Conservation (phyloP, 2,888 invertebrate species). For the Drosophila paucipuncta region DNA sequence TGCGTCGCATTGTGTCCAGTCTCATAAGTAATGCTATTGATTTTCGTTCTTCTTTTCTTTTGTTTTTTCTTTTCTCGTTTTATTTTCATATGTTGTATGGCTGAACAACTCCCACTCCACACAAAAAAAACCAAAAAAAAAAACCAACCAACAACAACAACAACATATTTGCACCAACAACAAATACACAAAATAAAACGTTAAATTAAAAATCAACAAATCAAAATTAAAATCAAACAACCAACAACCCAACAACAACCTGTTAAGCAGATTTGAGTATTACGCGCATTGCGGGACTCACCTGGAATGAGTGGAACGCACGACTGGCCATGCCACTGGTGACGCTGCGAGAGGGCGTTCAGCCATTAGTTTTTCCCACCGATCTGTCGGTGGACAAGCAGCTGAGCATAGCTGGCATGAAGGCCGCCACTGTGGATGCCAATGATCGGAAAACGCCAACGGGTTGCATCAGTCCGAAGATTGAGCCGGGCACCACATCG, state of each 20-base stretch:
- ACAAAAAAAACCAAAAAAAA: conserved; percentile 45
- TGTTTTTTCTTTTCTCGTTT: conserved; percentile 78
- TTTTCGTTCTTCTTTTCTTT: conserved; percentile 80
- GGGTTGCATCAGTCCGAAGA: conserved; percentile 55
- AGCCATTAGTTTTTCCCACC: conserved; percentile 85
- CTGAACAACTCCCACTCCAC: conserved; percentile 51
- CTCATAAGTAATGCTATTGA: conserved; percentile 78
- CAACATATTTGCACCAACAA: conserved; percentile 45
- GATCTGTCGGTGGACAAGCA: conserved; percentile 84
- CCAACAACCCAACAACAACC: conserved; percentile 12
- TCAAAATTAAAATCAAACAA: conserved; percentile 1
- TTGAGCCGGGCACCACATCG: conserved; percentile 69
- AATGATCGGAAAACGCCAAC: conserved; percentile 77
- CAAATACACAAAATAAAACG: conserved; percentile 42
- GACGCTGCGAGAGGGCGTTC: conserved; percentile 87
- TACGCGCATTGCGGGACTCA: conserved; percentile 89
- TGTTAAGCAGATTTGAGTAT: conserved; percentile 89
- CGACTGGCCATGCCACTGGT: conserved; percentile 90
- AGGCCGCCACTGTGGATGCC: conserved; percentile 42
- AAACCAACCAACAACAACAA: conserved; percentile 37
- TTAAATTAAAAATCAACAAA: conserved; percentile 32
- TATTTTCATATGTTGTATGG: conserved; percentile 81
- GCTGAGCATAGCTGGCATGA: conserved; percentile 35
- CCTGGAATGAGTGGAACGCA: conserved; percentile 91
- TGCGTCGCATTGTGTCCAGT: conserved; percentile 70